A percentile compares a stretch with the other conserved stretches of the same genome.
These are phyloP conservation scores for Drosophila melanogaster DNA, from an alignment of 1,140 invertebrate genomes.

Conservation along the genomic window DNA sequence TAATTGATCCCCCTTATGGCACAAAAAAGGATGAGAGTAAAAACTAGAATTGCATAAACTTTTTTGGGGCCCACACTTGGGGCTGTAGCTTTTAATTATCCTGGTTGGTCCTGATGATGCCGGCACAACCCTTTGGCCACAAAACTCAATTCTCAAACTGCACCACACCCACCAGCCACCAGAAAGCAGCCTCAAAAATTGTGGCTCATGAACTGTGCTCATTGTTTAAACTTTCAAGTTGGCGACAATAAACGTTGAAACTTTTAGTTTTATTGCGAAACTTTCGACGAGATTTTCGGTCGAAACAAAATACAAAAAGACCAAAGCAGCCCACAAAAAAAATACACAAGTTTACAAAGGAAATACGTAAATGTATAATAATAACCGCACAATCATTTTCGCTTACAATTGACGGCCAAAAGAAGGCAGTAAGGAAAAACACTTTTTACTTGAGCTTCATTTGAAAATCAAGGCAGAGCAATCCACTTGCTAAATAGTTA, in stretches of 20 bases:
- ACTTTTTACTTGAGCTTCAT: slow-evolving; percentile 57
- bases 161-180: background rate
- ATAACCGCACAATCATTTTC: slow-evolving; percentile 71
- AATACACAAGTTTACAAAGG: slow-evolving; percentile 16
- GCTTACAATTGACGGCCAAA: slow-evolving; percentile 16
- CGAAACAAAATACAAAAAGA: slow-evolving; percentile 60
- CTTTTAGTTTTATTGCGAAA: slow-evolving; percentile 82
- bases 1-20: slow-evolving; percentile 44
- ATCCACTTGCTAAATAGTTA: slow-evolving; percentile 23
- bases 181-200: slow-evolving; percentile 46
- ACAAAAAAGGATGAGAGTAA: slow-evolving; percentile 14
- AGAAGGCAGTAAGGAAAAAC: slow-evolving; percentile 37
- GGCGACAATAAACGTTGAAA: slow-evolving; percentile 82
- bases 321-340: slow-evolving; percentile 3
- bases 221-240: slow-evolving; percentile 83
- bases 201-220: slow-evolving; percentile 78
- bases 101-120: slow-evolving; percentile 25
- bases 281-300: slow-evolving; percentile 78
- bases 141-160: slow-evolving; percentile 21
- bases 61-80: slow-evolving; percentile 59
- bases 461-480: slow-evolving; percentile 55
- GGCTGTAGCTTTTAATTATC: slow-evolving; percentile 69
- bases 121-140: slow-evolving; percentile 56
- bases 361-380: slow-evolving; percentile 73
- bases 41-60: slow-evolving; percentile 59